A percentile compares a stretch with the other conserved stretches of the same genome.
Evolutionary conservation across 2,888 invertebrate species (phyloP).

Genomic region (Gymnocheta viridis): DNA sequence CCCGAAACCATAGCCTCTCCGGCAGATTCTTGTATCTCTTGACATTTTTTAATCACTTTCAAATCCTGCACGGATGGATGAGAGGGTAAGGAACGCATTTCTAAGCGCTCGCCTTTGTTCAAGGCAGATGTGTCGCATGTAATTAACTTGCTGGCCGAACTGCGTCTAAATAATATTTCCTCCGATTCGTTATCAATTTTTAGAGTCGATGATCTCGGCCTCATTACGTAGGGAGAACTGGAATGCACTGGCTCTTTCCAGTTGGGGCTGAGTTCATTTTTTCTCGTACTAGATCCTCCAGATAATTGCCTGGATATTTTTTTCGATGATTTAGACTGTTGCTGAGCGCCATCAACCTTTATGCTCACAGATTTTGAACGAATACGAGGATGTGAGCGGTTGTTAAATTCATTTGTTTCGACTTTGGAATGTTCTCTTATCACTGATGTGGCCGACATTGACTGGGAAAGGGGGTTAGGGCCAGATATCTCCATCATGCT

Average conservation of each 20-base stretch:
- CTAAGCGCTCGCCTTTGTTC: constrained; percentile 76
- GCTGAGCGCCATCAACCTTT: constrained; percentile 72
- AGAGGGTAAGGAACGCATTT: constrained; percentile 75
- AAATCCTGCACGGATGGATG: constrained; percentile 78
- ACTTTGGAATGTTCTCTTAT: constrained; percentile 79
- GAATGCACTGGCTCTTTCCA: constrained; percentile 73
- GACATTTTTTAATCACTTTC: constrained; percentile 80
- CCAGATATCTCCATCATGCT: constrained; percentile 70
- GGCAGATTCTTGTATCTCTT: constrained; percentile 85
- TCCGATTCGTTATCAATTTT: constrained; percentile 66
- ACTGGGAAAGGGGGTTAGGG: constrained; percentile 81
- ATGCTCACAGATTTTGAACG: constrained; percentile 82
- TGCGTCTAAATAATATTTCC: constrained; percentile 56
- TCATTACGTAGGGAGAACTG: constrained; percentile 75
- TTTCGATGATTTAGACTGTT: constrained; percentile 47
- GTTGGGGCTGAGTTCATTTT: constrained; percentile 63
- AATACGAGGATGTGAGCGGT: constrained; percentile 79
- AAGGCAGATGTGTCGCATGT: constrained; percentile 79
- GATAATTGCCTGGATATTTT: constrained; percentile 73
- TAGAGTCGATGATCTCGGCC: constrained; percentile 75
- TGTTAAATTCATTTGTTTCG: constrained; percentile 74
- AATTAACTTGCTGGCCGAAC: constrained; percentile 76
- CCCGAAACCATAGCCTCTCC: constrained; percentile 87
- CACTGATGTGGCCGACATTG: constrained; percentile 83
- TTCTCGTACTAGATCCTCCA: constrained; percentile 63